phyloP scores from a whole-genome alignment of 2,113 vertebrate genomes.

The Ptyas mucosa region DNA sequence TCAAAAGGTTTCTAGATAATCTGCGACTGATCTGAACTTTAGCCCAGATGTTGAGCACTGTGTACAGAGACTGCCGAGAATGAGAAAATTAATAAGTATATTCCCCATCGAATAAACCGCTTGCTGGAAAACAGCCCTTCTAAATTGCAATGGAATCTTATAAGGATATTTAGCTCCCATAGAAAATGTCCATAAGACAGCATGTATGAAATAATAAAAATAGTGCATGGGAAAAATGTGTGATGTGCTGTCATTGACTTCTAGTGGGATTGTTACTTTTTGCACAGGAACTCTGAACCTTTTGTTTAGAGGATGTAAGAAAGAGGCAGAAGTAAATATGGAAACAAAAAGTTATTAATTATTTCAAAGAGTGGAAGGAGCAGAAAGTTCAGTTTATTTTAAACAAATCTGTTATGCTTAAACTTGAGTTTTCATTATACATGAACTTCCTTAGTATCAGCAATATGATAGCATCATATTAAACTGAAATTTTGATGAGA shows the following conservation, averaged over 20 bases:
- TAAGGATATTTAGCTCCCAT: not conserved
- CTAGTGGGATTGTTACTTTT: constrained; percentile 33
- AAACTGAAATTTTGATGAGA: not conserved
- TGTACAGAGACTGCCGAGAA: not conserved
- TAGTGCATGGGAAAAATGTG: constrained; percentile 15
- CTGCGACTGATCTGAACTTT: constrained; percentile 25
- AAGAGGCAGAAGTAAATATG: constrained; percentile 19
- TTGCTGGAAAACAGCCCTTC: not conserved
- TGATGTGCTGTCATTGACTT: not conserved
- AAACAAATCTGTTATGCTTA: not conserved
- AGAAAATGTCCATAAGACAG: not conserved
- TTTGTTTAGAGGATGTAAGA: constrained; percentile 38
- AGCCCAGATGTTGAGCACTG: not conserved
- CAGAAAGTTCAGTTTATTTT: not conserved
- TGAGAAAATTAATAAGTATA: not conserved
- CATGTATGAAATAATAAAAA: not conserved
- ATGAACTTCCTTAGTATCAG: not conserved
- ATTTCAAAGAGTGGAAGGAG: not conserved
- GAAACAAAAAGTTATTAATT: not conserved
- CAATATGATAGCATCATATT: not conserved
- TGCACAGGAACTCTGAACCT: constrained; percentile 28
- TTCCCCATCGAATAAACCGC: not conserved
- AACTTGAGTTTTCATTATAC: not conserved
- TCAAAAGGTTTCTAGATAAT: constrained; percentile 17
- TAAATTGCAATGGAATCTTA: not conserved